These are phyloP conservation scores for Agrotis segetum DNA, from an alignment of 2,888 invertebrate species.

Conservation along the genomic window DNA sequence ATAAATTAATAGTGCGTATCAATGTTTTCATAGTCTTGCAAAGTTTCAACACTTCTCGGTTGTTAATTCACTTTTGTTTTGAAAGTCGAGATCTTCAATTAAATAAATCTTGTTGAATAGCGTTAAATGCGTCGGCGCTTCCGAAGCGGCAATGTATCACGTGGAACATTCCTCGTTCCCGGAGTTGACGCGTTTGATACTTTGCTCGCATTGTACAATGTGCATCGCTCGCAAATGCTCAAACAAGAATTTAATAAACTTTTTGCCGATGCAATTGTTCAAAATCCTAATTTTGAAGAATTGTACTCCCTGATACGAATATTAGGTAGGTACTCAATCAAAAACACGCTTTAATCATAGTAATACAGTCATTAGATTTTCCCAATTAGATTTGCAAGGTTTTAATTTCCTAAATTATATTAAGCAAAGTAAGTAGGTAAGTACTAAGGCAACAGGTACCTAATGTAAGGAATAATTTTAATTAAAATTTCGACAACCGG, in stretches of 20 bases:
- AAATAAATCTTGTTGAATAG: not conserved
- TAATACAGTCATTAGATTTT: constrained; percentile 20
- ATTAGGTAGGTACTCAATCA: constrained; percentile 14
- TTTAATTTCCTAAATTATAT: constrained; percentile 53
- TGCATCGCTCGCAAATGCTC: not conserved
- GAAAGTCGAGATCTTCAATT: not conserved
- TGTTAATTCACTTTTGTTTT: not conserved
- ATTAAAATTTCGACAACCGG: constrained; percentile 43
- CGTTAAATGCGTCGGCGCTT: constrained; percentile 25
- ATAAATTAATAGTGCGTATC: not conserved
- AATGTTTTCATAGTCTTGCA: not conserved
- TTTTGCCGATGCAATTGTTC: not conserved
- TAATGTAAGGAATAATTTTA: constrained; percentile 43
- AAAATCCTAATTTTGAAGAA: not conserved
- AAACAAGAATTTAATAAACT: constrained; percentile 2
- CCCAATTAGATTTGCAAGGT: constrained; percentile 33
- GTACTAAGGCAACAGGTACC: constrained; percentile 42
- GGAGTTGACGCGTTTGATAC: constrained; percentile 4
- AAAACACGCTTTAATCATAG: not conserved
- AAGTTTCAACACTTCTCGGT: too few species aligned
- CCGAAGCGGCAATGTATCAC: constrained; percentile 16
- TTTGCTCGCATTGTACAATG: not conserved
- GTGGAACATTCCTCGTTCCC: constrained; percentile 20
- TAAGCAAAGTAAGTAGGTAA: constrained; percentile 15
- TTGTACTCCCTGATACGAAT: not conserved